Evolutionary conservation across 1,140 invertebrate genomes (phyloP), one percentile per base, ranked within the genome.

Genomic region (Epicauta chinensis): DNA sequence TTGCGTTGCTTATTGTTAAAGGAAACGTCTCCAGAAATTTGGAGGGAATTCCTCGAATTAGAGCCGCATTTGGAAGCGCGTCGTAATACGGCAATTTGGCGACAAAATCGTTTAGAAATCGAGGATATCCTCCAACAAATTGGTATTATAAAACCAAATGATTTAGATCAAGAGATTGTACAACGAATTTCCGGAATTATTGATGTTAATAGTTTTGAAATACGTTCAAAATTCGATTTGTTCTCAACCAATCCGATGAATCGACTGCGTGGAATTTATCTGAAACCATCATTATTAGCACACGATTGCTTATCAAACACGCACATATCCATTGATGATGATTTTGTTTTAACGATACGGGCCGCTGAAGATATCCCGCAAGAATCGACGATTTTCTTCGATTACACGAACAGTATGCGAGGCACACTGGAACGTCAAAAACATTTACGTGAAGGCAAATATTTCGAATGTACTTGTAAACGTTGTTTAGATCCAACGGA

Each of bases 321-420:
- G 0, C 81, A 79, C 56, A 83, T 87, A 53, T 74, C 68, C 30
- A 88, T 89, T 53, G 72, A 76, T 29, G 71, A 64, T 45, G 70
- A 59, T 42, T 37, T 46, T 37, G 31, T 43, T 35, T 11, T 35
- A 40, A 53, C 60, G 73, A 14, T 81, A 77, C 55, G 77, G 72
- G 81, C 83, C 4, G 79, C 83, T 0, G 69, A 79, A 37, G 70
- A 78, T 12, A 79, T 92, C 48, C 69, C 76, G 56, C 83, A 84
- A 64, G 84, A 81, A 0, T 76, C 83, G 30, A 82, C 89, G 62
- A 73, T 91, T 7, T 79, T 75, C n/a, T 89, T 86, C 0, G 87
- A 85, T 75, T 90, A 93, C 55, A 89, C 88, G 1, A 89, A 92
- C 64, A 86, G 86, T 2, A 70, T 93, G 41, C 91, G 87, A 88